Evolutionary conservation across 2,113 vertebrate genomes (phyloP).

Genomic region (Petrocephalus zakoni): DNA sequence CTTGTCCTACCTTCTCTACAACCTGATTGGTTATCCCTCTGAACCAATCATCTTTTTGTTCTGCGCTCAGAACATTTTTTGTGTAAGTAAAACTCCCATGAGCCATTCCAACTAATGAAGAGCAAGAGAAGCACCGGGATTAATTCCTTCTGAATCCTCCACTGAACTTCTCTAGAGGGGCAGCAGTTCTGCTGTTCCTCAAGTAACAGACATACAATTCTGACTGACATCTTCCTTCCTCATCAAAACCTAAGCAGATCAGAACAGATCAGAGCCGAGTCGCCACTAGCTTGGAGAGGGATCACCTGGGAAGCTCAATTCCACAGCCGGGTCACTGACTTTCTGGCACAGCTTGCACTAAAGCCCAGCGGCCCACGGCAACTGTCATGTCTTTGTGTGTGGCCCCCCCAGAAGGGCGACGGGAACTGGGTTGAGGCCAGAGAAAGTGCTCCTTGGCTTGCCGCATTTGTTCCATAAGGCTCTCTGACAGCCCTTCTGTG

Average conservation of each 20-base stretch:
- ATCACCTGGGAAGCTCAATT: not conserved
- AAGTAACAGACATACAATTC: not conserved
- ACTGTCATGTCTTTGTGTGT: too few relatives aligned
- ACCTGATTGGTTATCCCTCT: too few relatives aligned
- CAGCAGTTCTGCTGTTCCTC: not conserved
- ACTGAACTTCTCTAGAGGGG: not conserved
- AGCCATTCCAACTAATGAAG: not conserved
- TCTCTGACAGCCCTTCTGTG: not conserved
- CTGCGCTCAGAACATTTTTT: too few relatives aligned
- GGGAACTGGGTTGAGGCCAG: not conserved
- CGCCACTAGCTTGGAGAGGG: not conserved
- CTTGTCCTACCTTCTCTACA: too few relatives aligned
- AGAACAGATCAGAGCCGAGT: not conserved
- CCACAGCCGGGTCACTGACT: not conserved
- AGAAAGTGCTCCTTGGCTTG: not conserved
- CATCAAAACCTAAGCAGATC: not conserved
- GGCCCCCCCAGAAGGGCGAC: not conserved
- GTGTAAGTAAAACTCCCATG: too few relatives aligned
- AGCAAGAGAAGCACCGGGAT: not conserved
- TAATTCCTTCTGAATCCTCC: not conserved
- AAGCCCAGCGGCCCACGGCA: not conserved
- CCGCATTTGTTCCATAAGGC: not conserved
- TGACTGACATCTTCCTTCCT: not conserved
- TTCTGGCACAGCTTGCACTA: not conserved
- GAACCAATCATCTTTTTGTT: too few relatives aligned